Evolutionary conservation across 2,113 vertebrate species (phyloP).

Genomic region (Silurus asotus): DNA sequence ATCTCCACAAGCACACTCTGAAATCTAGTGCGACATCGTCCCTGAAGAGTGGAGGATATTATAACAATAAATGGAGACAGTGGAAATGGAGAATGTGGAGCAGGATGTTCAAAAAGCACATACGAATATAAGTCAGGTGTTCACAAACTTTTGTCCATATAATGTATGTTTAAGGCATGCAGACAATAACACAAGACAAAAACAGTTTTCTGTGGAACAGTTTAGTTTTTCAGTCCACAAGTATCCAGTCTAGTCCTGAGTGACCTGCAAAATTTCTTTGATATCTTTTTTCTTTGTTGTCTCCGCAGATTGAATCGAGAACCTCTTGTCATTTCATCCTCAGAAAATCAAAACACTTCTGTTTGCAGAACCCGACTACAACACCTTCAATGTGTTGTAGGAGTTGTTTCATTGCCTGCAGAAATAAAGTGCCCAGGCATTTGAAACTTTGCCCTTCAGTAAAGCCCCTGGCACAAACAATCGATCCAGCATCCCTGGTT

Average conservation of each 20-base stretch:
- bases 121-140: too few relatives aligned
- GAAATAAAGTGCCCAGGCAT: slow-evolving; percentile 30
- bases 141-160: too few relatives aligned
- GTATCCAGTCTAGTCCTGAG: not conserved
- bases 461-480: slow-evolving; percentile 45
- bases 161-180: not conserved
- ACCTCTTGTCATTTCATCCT: slow-evolving; percentile 5
- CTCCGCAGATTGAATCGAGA: not conserved
- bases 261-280: not conserved
- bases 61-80: too few relatives aligned
- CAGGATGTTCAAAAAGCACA: too few relatives aligned
- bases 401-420: slow-evolving; percentile 1
- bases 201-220: not conserved
- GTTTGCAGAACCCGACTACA: slow-evolving; percentile 31
- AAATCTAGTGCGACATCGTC: too few relatives aligned
- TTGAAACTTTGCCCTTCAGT: slow-evolving; percentile 45
- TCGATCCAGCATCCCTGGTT: slow-evolving; percentile 35
- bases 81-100: too few relatives aligned
- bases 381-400: slow-evolving; percentile 18
- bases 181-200: not conserved
- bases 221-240: not conserved
- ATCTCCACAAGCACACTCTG: too few relatives aligned
- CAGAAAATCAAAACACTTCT: slow-evolving; percentile 9
- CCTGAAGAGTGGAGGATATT: too few relatives aligned
- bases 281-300: not conserved